Conservation (phyloP, 2,888 invertebrate genomes). For the Drosophila bunnanda region DNA sequence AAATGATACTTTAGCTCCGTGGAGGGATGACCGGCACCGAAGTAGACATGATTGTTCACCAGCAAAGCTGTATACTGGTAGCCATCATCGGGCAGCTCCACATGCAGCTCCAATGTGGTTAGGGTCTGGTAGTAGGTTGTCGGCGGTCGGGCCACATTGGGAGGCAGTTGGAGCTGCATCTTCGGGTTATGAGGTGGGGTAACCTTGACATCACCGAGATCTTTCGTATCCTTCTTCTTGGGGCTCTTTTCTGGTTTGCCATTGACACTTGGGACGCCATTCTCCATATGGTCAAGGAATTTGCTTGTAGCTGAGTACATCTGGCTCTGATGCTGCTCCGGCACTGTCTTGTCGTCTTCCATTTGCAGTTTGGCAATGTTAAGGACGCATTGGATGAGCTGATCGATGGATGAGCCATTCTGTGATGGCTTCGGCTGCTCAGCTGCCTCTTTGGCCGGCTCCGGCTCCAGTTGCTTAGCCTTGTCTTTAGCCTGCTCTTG, state of each 20-base stretch:
- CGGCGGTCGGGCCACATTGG: conserved; percentile 42
- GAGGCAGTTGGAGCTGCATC: not conserved
- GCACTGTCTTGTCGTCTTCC: not conserved
- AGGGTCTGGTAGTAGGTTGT: conserved; percentile 60
- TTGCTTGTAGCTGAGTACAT: not conserved
- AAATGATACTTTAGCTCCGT: conserved; percentile 38
- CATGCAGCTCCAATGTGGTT: conserved; percentile 54
- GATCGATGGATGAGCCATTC: not conserved
- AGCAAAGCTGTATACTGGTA: conserved; percentile 33
- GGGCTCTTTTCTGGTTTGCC: too few relatives aligned
- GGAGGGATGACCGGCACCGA: not conserved
- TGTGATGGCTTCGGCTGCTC: too few relatives aligned
- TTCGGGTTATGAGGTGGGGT: not conserved
- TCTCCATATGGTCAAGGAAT: not conserved
- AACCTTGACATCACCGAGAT: not conserved
- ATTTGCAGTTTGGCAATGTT: not conserved
- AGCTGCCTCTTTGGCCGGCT: not conserved
- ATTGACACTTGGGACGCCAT: not conserved
- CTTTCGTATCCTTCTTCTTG: not conserved
- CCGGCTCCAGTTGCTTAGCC: not conserved
- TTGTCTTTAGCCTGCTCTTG: rapidly evolving
- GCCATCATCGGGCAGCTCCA: conserved; percentile 45
- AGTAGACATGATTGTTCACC: not conserved
- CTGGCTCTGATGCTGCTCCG: rapidly evolving
- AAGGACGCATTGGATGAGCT: not conserved